A percentile compares a stretch with the other conserved stretches of the same genome.
Evolutionary conservation across 1,140 invertebrate species (phyloP).

Genomic region (Lucilia cuprina): DNA sequence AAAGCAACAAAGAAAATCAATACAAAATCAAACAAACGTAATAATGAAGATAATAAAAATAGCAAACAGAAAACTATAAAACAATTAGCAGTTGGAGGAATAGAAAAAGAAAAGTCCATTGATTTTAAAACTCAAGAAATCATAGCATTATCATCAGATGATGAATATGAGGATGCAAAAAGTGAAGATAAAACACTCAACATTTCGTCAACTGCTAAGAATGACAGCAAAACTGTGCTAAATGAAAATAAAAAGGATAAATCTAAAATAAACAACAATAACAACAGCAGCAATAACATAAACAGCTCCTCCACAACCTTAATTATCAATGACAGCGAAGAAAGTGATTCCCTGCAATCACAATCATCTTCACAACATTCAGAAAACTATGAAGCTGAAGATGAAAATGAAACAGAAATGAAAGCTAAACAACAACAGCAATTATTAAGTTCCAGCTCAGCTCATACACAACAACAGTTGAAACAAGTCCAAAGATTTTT

Average conservation of each 20-base stretch:
- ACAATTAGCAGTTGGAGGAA: not conserved
- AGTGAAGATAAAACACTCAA: conserved; percentile 39
- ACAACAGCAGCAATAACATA: too few species aligned
- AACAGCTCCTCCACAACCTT: not conserved
- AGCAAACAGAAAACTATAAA: conserved; percentile 18
- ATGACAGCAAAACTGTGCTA: conserved; percentile 37
- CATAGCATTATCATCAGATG: not conserved
- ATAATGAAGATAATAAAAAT: not conserved
- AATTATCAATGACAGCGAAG: conserved; percentile 16
- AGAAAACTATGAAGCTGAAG: conserved; percentile 56
- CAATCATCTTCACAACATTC: conserved; percentile 45
- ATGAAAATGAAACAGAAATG: conserved; percentile 50
- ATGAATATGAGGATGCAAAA: not conserved
- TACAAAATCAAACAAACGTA: conserved; percentile 26
- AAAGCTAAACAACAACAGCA: conserved; percentile 41
- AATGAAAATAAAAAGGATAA: not conserved
- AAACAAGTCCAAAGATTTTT: conserved; percentile 59
- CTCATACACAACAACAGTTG: conserved; percentile 44
- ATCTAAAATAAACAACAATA: not conserved
- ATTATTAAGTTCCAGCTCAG: not conserved
- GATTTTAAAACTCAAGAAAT: conserved; percentile 13
- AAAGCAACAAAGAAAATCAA: conserved; percentile 29
- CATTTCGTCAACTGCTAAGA: too few species aligned
- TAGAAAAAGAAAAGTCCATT: not conserved
- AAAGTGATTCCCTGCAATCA: not conserved